Percentiles rank a stretch among this genome's conserved stretches.
Conservation (phyloP, 1,140 invertebrate species). For the Scaptomyza pallida region DNA sequence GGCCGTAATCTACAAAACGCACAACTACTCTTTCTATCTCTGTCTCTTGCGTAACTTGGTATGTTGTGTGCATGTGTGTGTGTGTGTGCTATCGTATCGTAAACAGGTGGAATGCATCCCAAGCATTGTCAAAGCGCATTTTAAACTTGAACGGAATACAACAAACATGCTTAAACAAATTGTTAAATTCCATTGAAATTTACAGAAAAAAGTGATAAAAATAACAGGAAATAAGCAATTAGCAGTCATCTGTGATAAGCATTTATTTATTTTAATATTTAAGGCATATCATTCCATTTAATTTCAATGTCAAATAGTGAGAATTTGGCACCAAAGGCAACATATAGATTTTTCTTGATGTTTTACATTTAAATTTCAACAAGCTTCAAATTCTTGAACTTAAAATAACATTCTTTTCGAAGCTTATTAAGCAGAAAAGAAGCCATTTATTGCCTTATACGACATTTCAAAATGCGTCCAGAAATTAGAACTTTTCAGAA, state of each 20-base stretch:
- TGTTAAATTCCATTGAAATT: conserved; percentile 11
- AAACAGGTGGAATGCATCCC: conserved; percentile 18
- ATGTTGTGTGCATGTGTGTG: conserved; percentile 6
- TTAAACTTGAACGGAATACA: neutral
- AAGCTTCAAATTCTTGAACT: no score
- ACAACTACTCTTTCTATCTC: conserved; percentile 10
- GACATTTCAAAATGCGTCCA: no score
- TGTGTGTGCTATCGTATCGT: conserved; percentile 13
- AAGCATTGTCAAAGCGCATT: neutral
- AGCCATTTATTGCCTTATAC: no score
- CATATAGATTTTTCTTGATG: no score
- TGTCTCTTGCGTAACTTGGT: conserved; percentile 51
- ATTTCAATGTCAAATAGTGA: no score
- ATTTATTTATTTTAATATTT: neutral
- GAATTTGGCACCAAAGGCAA: no score
- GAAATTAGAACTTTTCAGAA: no score
- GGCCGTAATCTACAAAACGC: conserved; percentile 60
- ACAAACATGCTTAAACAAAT: neutral
- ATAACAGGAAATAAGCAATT: neutral
- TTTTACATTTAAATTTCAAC: no score
- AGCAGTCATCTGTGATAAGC: neutral
- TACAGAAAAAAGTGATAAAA: neutral
- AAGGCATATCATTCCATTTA: no score
- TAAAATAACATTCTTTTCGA: no score
- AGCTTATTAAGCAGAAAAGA: no score